Evolutionary conservation across 2,797 vertebrate genomes (phyloP).

Genomic region (Bryconaethiops microstoma): DNA sequence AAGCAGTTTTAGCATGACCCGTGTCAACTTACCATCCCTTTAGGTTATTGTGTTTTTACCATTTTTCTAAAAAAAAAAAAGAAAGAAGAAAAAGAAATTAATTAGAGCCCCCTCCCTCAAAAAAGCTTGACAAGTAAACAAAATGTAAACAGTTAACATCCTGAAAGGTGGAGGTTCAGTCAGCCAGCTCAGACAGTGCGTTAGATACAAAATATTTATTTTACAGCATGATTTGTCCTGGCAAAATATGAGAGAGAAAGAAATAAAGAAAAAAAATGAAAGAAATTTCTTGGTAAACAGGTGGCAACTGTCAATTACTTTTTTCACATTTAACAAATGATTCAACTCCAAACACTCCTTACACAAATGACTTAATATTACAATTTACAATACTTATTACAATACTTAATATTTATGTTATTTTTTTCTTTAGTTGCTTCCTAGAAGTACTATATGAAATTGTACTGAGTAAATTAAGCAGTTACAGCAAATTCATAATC

Average conservation of each 20-base stretch:
- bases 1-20: neutral
- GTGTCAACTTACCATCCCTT: too few relatives aligned
- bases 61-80: too few relatives aligned
- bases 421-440: constrained; percentile 67
- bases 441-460: constrained; percentile 83
- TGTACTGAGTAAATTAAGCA: constrained; percentile 78
- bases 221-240: constrained; percentile 88
- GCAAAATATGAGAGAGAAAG: constrained; percentile 74
- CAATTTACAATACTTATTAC: constrained; percentile 81
- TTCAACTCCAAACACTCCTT: constrained; percentile 74
- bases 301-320: constrained; percentile 65
- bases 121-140: neutral
- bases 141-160: neutral
- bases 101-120: too few relatives aligned
- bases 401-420: constrained; percentile 68
- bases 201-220: constrained; percentile 80
- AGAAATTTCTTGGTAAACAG: constrained; percentile 72
- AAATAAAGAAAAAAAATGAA: constrained; percentile 61
- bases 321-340: constrained; percentile 67
- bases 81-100: neutral
- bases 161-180: neutral
- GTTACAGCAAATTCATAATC: constrained; percentile 72
- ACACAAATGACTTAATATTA: constrained; percentile 78
- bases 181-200: neutral
- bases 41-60: too few relatives aligned